A percentile compares a stretch with the other conserved stretches of the same genome.
Conservation (phyloP, 2,797 vertebrate species). For the Aquila chrysaetos region DNA sequence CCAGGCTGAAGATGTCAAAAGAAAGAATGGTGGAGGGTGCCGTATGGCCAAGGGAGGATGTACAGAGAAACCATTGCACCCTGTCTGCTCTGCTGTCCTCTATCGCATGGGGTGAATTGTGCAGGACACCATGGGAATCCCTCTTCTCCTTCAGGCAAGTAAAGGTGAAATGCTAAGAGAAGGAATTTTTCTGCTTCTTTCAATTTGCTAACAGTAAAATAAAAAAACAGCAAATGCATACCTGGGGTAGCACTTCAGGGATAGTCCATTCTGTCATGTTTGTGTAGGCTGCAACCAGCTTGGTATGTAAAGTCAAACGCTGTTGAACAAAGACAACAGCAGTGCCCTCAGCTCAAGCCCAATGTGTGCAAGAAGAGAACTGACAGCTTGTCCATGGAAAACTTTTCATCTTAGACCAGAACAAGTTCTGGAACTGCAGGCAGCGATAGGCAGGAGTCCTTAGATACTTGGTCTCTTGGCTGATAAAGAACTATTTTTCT, state of each 20-base stretch:
- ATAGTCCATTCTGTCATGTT: neutral
- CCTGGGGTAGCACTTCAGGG: neutral
- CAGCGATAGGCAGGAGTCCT: neutral
- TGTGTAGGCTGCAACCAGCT: neutral
- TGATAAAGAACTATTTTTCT: neutral
- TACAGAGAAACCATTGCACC: neutral
- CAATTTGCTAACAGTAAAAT: neutral
- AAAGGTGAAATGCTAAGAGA: neutral
- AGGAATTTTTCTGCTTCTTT: neutral
- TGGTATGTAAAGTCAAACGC: accelerated
- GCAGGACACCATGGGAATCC: neutral
- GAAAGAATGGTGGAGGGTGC: neutral
- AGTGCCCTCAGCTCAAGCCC: neutral
- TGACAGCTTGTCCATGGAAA: neutral
- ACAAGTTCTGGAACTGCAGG: neutral
- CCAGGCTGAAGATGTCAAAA: neutral
- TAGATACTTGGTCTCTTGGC: neutral
- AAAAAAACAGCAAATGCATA: neutral
- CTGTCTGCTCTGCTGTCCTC: neutral
- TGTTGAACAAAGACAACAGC: neutral
- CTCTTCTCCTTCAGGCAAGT: neutral
- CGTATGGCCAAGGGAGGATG: neutral
- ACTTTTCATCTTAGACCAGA: neutral
- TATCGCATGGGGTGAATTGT: accelerated
- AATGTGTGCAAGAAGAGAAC: accelerated